Base-by-base conservation (phyloP, 2,797 vertebrate genomes). In the Rhabdomys pumilio region DNA sequence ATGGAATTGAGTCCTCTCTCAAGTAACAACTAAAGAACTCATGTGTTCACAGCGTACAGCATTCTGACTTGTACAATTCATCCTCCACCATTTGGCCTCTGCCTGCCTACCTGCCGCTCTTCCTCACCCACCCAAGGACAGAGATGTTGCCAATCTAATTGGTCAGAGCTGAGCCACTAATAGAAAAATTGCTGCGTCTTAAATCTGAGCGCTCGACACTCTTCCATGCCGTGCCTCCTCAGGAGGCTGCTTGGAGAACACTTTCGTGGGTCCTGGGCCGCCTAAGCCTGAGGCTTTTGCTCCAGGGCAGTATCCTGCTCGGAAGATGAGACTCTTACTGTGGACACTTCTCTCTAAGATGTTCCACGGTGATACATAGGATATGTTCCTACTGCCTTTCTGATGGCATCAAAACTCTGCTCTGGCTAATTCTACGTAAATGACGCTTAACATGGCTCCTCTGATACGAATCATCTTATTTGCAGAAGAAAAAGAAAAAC, bases 51-150 rank as follows among this genome's bases (percentile, higher is more conserved):
- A 50, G 29, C n/a, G 38, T 67, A 24, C 50, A 76, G 83, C n/a
- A 76, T 41, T 41, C 67, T 85, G 80, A 53, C 80, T 53, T 95
- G 53, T 75, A 31, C 7, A 82, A 69, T 82, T 91, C 73, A 31
- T 81, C 87, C 85, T 76, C 95, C 90, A 69, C 85, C 10, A 19
- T n/a, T 89, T 59, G 86, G 63, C 47, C 76, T 90, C 47, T 84
- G 86, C 77, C 31, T 63, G 34, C 20, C 80, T 26, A 88, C 44
- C 34, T 84, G 69, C 29, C 81, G 75, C 47, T 88, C 34, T 38
- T 91, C 59, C 77, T 88, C n/a, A 83, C 31, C 20, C 55, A 77
- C 38, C n/a, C 63, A 83, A 85, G 15, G 59, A 38, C 59, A 41
- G 50, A 59, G 20, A 80, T 34, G 29, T 2, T 55, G 47, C 73